Evolutionary conservation across 1,140 invertebrate species (phyloP).

Genomic region (Mylabris phalerata): DNA sequence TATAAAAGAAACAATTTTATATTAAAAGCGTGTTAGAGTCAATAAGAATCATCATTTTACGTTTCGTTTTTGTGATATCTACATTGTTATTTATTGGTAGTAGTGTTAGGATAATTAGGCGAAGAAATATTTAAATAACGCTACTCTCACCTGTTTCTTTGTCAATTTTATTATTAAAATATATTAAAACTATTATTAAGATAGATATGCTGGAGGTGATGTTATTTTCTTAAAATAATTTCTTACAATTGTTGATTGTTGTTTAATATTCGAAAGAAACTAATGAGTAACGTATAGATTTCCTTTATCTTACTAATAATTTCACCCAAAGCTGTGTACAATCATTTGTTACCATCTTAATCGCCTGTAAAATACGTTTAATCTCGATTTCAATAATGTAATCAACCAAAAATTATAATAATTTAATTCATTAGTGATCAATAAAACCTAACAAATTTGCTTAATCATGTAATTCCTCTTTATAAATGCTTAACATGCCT

Average conservation of each 20-base stretch:
- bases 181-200: too few species aligned
- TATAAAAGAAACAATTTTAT: slow-evolving; percentile 14
- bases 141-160: too few species aligned
- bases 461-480: slow-evolving; percentile 19
- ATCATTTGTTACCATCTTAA: slow-evolving; percentile 22
- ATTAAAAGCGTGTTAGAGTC: slow-evolving; percentile 18
- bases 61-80: slow-evolving; percentile 27
- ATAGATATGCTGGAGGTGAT: too few species aligned
- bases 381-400: neutral
- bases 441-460: slow-evolving; percentile 8
- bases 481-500: slow-evolving; percentile 5
- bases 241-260: too few species aligned
- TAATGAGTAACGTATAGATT: neutral
- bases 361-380: slow-evolving; percentile 25
- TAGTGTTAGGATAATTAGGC: slow-evolving; percentile 19
- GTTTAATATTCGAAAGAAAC: too few species aligned
- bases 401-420: too few species aligned
- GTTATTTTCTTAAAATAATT: too few species aligned
- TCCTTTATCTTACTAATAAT: neutral
- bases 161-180: too few species aligned
- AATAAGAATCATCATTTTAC: slow-evolving; percentile 17
- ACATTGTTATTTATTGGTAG: slow-evolving; percentile 15
- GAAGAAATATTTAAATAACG: too few species aligned
- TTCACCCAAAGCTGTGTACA: slow-evolving; percentile 27
- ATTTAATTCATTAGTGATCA: too few species aligned